A percentile compares a stretch with the other conserved stretches of the same genome.
Evolutionary conservation across 2,113 vertebrate genomes (phyloP).

Genomic region (Typhlomys cinereus): DNA sequence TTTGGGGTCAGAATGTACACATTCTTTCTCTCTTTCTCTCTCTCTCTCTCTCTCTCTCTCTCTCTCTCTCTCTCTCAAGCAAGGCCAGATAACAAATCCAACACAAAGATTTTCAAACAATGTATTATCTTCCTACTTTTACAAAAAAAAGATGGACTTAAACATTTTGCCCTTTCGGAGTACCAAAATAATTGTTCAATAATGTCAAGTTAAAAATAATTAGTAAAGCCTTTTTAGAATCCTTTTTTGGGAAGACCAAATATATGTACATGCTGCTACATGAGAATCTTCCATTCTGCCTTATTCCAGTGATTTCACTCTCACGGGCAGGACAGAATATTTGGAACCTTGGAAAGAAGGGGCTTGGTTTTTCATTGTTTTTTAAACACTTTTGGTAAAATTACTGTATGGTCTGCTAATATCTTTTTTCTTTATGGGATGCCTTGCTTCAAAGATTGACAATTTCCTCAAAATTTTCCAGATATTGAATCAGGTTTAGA

Average conservation of each 20-base stretch:
- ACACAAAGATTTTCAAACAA: not conserved
- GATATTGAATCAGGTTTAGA: not conserved
- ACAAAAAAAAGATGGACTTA: not conserved
- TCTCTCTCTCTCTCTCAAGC: not conserved
- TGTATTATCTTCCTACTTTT: not conserved
- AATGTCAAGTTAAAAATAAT: not conserved
- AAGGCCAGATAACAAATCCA: not conserved
- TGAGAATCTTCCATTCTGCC: not conserved
- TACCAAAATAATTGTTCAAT: not conserved
- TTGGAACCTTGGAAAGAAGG: not conserved
- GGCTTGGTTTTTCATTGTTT: not conserved
- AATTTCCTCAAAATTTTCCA: not conserved
- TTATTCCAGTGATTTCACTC: not conserved
- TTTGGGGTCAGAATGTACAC: conserved; percentile 61
- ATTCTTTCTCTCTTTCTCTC: not conserved
- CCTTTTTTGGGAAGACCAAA: not conserved
- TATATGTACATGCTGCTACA: not conserved
- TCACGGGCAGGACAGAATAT: not conserved
- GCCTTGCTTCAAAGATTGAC: not conserved
- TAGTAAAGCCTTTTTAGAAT: not conserved
- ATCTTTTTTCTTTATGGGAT: not conserved
- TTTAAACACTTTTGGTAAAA: not conserved
- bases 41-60: too few species aligned
- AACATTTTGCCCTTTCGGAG: conserved; percentile 6
- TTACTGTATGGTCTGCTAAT: not conserved